Evolutionary conservation across 2,113 vertebrate genomes (phyloP).

Genomic region (Sceloporus tristichus): DNA sequence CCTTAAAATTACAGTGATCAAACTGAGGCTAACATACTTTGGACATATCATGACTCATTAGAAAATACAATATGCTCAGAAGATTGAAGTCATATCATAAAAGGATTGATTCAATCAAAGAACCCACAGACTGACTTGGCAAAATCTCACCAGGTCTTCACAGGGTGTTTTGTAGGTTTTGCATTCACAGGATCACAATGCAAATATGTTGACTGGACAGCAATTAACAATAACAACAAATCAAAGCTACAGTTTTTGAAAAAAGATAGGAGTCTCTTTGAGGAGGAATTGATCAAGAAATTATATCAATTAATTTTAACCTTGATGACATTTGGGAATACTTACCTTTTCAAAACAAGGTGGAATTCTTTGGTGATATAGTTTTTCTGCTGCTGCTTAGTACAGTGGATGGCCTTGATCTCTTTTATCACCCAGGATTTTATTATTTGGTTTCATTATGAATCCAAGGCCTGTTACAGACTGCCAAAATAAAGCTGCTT

Average conservation of each 20-base stretch:
- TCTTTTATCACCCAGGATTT: neutral
- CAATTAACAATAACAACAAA: no score
- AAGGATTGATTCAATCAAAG: neutral
- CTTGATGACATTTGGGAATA: neutral
- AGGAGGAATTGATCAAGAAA: neutral
- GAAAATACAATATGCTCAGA: neutral
- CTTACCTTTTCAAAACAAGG: neutral
- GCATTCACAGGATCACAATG: no score
- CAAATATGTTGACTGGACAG: no score
- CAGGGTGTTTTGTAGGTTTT: neutral
- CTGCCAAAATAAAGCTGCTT: no score
- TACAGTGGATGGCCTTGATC: neutral
- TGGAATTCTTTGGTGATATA: neutral
- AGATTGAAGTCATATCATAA: neutral
- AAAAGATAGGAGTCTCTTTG: no score
- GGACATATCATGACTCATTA: neutral
- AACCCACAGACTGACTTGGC: neutral
- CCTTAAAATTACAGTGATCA: no score
- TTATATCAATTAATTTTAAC: neutral
- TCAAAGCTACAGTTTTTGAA: no score
- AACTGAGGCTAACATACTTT: neutral
- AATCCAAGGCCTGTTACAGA: neutral
- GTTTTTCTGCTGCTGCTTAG: slow-evolving; percentile 18
- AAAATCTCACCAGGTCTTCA: neutral
- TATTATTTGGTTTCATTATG: neutral